phyloP scores from a whole-genome alignment of 2,888 invertebrate species.

The Malthinus flaveolus region DNA sequence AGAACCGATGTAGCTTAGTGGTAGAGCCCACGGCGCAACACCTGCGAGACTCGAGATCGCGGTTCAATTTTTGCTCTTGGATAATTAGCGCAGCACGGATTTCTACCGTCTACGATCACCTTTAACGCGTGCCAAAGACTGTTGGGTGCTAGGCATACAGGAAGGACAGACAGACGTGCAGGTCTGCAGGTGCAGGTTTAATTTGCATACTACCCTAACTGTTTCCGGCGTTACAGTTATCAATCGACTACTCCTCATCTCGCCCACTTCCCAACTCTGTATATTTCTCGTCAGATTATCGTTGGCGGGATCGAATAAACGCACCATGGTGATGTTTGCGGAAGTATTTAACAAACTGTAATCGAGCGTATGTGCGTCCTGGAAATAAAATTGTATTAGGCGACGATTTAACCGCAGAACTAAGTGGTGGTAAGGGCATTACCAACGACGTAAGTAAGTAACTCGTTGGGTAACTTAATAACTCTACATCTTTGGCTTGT shows the following conservation, averaged over 20 bases:
- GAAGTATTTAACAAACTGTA: constrained; percentile 62
- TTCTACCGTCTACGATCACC: too few relatives aligned
- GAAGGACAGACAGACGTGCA: too few relatives aligned
- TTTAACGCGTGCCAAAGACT: too few relatives aligned
- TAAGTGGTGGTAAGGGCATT: constrained; percentile 33
- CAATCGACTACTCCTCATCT: constrained; percentile 20
- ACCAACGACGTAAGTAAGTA: constrained; percentile 67
- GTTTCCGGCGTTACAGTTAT: constrained; percentile 24
- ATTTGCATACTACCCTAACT: constrained; percentile 35
- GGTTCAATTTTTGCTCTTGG: too few relatives aligned
- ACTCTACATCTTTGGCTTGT: constrained; percentile 80
- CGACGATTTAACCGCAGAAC: not conserved
- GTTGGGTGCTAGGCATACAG: too few relatives aligned
- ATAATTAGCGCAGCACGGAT: too few relatives aligned
- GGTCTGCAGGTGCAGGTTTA: too few relatives aligned
- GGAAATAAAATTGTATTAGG: constrained; percentile 20
- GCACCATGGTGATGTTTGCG: constrained; percentile 72
- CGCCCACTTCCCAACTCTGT: constrained; percentile 49
- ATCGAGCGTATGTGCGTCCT: constrained; percentile 68
- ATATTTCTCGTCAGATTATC: constrained; percentile 58
- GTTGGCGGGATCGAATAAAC: constrained; percentile 63
- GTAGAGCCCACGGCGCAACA: too few relatives aligned
- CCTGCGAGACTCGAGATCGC: too few relatives aligned
- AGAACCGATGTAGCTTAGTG: too few relatives aligned
- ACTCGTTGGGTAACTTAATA: constrained; percentile 72